Evolutionary conservation across 2,797 vertebrate genomes (phyloP).

Genomic region (Molossus molossus): DNA sequence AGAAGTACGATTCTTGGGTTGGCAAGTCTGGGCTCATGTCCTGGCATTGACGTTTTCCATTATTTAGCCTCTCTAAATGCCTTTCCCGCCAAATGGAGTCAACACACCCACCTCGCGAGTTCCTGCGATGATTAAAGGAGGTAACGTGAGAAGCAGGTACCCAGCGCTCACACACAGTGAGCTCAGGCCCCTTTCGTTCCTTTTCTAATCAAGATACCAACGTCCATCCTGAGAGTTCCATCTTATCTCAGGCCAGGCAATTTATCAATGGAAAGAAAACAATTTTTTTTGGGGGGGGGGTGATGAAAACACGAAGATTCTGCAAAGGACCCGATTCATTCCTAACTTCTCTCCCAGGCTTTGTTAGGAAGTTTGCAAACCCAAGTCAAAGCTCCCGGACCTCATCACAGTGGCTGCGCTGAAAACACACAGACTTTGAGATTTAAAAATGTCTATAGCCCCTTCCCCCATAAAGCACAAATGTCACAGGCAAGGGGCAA

Average conservation of each 20-base stretch:
- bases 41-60: constrained; percentile 51
- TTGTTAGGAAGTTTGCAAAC: constrained; percentile 74
- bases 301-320: constrained; percentile 65
- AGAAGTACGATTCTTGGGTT: neutral
- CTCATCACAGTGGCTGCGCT: constrained; percentile 73
- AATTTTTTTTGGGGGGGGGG: constrained; percentile 39
- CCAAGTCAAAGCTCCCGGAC: constrained; percentile 69
- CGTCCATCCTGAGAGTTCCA: constrained; percentile 36
- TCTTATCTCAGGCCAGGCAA: constrained; percentile 67
- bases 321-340: constrained; percentile 69
- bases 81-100: neutral
- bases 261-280: constrained; percentile 84
- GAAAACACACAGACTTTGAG: constrained; percentile 80
- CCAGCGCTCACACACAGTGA: neutral
- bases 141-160: neutral
- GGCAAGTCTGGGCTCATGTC: neutral
- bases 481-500: constrained; percentile 76
- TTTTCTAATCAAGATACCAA: constrained; percentile 15
- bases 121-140: neutral
- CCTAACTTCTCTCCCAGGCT: constrained; percentile 56
- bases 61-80: constrained; percentile 63
- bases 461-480: constrained; percentile 47
- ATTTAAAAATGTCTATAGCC: neutral
- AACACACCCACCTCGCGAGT: neutral
- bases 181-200: neutral